Evolutionary conservation across 2,888 invertebrate genomes (phyloP).

Genomic region (Heliconius erato): DNA sequence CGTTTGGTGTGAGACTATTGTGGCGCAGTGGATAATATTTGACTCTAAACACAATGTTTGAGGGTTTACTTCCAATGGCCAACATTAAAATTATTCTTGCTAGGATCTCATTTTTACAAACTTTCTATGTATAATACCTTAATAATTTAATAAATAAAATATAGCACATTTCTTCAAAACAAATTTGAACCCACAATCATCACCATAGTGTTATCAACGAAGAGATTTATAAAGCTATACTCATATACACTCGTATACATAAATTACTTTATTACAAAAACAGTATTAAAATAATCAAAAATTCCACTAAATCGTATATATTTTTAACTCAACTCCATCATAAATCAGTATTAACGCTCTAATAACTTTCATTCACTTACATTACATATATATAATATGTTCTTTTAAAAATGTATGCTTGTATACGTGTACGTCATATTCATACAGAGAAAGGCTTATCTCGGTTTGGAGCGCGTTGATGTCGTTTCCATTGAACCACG

Average conservation of each 20-base stretch:
- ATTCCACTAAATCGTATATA: neutral
- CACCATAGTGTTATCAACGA: too few species aligned
- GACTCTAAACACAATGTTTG: too few species aligned
- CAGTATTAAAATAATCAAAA: neutral
- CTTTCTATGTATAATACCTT: too few species aligned
- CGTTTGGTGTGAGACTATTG: neutral
- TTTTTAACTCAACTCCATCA: neutral
- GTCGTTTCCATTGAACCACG: constrained; percentile 44
- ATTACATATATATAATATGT: constrained; percentile 14
- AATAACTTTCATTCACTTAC: constrained; percentile 50
- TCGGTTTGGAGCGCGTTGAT: constrained; percentile 34
- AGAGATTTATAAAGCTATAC: neutral
- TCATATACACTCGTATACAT: neutral
- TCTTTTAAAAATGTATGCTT: constrained; percentile 29
- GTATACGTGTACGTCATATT: constrained; percentile 29
- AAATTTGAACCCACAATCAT: too few species aligned
- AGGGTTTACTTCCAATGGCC: too few species aligned
- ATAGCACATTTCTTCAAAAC: too few species aligned
- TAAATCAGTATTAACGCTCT: constrained; percentile 35
- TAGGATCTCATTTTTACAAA: too few species aligned
- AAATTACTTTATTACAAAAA: neutral
- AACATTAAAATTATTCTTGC: too few species aligned
- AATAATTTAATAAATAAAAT: too few species aligned
- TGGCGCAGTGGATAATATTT: neutral
- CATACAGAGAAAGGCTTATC: constrained; percentile 48